phyloP scores from a whole-genome alignment of 1,140 invertebrate species.

The Hydropsyche tenuis region DNA sequence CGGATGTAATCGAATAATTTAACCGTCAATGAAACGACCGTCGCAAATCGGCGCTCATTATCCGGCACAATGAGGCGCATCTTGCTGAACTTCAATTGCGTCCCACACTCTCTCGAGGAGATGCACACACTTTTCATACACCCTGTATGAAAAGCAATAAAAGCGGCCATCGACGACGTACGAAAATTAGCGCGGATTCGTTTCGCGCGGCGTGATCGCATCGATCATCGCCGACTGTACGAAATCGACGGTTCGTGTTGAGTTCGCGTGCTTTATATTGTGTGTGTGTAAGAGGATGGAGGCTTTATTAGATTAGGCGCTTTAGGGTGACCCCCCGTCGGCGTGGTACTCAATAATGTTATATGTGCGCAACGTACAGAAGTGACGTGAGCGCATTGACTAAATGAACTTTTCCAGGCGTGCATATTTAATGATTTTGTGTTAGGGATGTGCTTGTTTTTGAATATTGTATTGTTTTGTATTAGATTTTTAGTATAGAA shows the following conservation, averaged over 20 bases:
- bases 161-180: too few relatives aligned
- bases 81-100: too few relatives aligned
- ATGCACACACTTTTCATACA: too few relatives aligned
- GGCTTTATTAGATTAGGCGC: conserved; percentile 50
- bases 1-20: too few relatives aligned
- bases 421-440: not conserved
- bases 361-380: conserved; percentile 44
- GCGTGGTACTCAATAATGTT: conserved; percentile 33
- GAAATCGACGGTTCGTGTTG: conserved; percentile 11
- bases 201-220: not conserved
- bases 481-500: conserved; percentile 4
- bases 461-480: too few relatives aligned
- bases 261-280: not conserved
- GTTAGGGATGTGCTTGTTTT: too few relatives aligned
- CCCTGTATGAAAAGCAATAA: too few relatives aligned
- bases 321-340: conserved; percentile 44
- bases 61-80: too few relatives aligned
- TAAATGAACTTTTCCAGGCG: conserved; percentile 41
- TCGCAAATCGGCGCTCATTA: too few relatives aligned
- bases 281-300: not conserved
- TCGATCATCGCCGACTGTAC: conserved; percentile 20
- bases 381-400: conserved; percentile 32
- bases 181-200: too few relatives aligned
- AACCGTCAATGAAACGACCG: too few relatives aligned
- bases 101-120: too few relatives aligned